Evolutionary conservation across 2,113 vertebrate species (phyloP), one percentile per base, ranked within the genome.

Genomic region (Malurus elegans): DNA sequence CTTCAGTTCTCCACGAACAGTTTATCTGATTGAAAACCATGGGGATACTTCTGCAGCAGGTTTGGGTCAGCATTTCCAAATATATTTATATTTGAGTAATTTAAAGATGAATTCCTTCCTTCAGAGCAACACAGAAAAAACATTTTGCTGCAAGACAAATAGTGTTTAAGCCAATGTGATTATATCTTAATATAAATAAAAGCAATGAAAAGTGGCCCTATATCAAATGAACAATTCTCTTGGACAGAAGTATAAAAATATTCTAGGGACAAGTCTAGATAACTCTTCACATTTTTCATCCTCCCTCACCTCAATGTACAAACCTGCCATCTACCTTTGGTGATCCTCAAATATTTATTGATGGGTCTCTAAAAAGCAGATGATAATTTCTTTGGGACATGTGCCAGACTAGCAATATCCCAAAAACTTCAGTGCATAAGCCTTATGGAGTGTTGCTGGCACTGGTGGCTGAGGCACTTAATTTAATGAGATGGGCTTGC

Each of bases 401-500:
- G 3, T 45, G 96, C 97, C 97, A 98, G 92, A 95, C 90, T 56
- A 97, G 81, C 96, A 97, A 97, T 97, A 96, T 79, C 73, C 40
- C 40, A 53, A 96, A 97, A 97, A 96, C 80, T 97, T 96, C 66
- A 73, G 60, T 94, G 67, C 94, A 93, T 96, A 88, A 96, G 69
- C 82, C 91, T 53, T 66, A 95, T 95, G 86, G 98, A 97, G 92
- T 93, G 83, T 86, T 97, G 84, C 83, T 97, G 97, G 97, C 97
- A 95, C 47, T 81, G 73, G 78, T 66, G 51, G 66, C 64, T 72
- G 78, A 92, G 82, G 94, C 96, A 98, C 97, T 98, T 98, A 97
- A 97, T 98, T 98, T 98, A 98, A 98, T 98, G 98, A 98, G 96
- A 96, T 44, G 90, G 96, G 88, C 28, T 91, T 96, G 96, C 85